Evolutionary conservation across 2,797 vertebrate species (phyloP).

Genomic region (Lepilemur ruficaudatus): DNA sequence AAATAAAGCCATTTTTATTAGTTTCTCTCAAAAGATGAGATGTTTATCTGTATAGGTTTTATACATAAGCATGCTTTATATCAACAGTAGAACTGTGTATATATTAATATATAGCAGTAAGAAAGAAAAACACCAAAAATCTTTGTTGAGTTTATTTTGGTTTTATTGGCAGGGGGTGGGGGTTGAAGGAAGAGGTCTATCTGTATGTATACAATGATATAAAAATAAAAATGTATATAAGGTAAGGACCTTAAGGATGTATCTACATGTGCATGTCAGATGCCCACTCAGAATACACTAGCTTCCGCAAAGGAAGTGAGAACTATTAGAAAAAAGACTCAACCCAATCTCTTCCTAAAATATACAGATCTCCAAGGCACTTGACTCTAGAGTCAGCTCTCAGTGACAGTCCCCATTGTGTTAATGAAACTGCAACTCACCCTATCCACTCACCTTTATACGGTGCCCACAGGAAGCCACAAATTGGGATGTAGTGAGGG

Average conservation of each 20-base stretch:
- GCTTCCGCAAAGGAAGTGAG: not conserved
- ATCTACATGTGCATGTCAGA: not conserved
- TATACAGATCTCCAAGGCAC: not conserved
- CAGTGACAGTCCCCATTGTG: not conserved
- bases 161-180: rapidly evolving
- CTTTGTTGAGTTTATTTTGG: not conserved
- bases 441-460: not conserved
- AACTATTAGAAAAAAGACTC: not conserved
- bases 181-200: not conserved
- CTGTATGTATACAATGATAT: not conserved
- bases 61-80: not conserved
- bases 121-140: not conserved
- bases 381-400: not conserved
- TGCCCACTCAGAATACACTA: not conserved
- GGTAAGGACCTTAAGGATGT: not conserved
- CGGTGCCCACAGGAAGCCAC: not conserved
- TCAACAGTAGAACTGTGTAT: not conserved
- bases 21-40: not conserved
- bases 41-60: not conserved
- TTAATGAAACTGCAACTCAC: not conserved
- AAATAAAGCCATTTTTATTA: not conserved
- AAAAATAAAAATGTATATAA: not conserved
- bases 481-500: not conserved
- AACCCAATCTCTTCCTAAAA: not conserved
- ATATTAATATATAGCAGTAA: not conserved